phyloP scores from a whole-genome alignment of 2,888 invertebrate genomes.

The Panopea generosa region DNA sequence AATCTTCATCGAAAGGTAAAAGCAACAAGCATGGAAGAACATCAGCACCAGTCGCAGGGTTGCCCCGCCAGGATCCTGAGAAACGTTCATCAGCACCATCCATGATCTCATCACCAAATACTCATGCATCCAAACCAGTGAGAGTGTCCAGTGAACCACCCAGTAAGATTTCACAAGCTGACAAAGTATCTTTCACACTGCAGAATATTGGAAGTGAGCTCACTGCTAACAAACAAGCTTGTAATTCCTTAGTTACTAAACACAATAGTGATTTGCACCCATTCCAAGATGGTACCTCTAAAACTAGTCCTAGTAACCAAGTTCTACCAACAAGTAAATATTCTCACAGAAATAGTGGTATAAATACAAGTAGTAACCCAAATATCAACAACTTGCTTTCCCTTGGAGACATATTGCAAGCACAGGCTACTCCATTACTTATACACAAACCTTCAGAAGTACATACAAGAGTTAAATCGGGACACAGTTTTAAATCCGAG shows the following conservation, averaged over 20 bases:
- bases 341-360: not conserved
- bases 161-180: slow-evolving; percentile 44
- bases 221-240: slow-evolving; percentile 15
- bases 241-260: slow-evolving; percentile 11
- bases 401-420: slow-evolving; percentile 12
- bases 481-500: slow-evolving; percentile 48
- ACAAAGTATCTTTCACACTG: slow-evolving; percentile 34
- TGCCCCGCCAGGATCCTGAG: slow-evolving; percentile 1
- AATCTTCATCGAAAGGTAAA: slow-evolving; percentile 39
- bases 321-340: not conserved
- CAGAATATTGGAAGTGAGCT: too few relatives aligned
- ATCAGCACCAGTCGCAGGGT: slow-evolving; percentile 19
- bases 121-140: slow-evolving; percentile 8
- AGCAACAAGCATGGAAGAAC: slow-evolving; percentile 45
- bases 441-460: slow-evolving; percentile 33
- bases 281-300: slow-evolving; percentile 27
- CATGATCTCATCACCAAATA: slow-evolving; percentile 9
- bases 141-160: slow-evolving; percentile 52
- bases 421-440: slow-evolving; percentile 39
- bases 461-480: slow-evolving; percentile 49
- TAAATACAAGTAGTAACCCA: slow-evolving; percentile 8
- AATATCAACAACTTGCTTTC: slow-evolving; percentile 14
- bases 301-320: slow-evolving; percentile 9
- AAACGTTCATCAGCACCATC: too few relatives aligned
- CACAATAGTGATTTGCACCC: slow-evolving; percentile 17